Base-by-base conservation (phyloP, 2,797 vertebrate species). In the Ateles fusciceps region DNA sequence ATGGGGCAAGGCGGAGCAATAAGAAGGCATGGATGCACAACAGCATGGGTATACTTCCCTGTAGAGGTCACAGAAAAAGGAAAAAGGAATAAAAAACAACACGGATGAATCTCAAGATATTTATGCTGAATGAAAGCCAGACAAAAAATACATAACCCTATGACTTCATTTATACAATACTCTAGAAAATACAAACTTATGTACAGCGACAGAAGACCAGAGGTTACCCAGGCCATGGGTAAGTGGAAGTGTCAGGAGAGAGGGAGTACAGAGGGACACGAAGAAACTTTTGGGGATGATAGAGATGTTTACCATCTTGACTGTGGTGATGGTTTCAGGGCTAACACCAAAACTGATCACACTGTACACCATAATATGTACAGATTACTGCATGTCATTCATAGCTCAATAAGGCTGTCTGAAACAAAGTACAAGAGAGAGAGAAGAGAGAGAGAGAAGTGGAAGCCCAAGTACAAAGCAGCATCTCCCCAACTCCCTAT, bases 121-220 rank as follows among this genome's bases (percentile, higher is more conserved):
- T 59, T 55, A 91, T 2, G 61, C 22, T 91, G 85, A 96, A 74
- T 75, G n/a, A 79, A 94, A 68, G 55, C 24, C 14, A 83, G 74
- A 46, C 50, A 61, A 78, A 91, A 85, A 95, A 59, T 26, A 52
- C 6, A 76, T 26, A 88, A 88, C 30, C 28, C 21, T 36, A 39
- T 46, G 39, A 88, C 28, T 91, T 71, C 22, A 74, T 50, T 64
- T 86, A 46, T 17, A 39, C 11, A 79, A 79, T 28, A 44, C 17
- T 88, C 26, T 28, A 85, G 75, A 95, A 87, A 85, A 97, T 68
- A 79, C 39, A 92, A 61, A 72, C 48, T 96, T n/a, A 94, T 26
- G 28, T 50, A 80, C 7, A 71, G 13, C 48, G 72, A 75, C 12
- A 61, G 30, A 83, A 91, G 61, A n/a, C 39, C 36, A 64, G 55